These are phyloP conservation scores for Caenorhabditis sp. DNA, from an alignment of 2,888 invertebrate genomes.

Conservation along the genomic window DNA sequence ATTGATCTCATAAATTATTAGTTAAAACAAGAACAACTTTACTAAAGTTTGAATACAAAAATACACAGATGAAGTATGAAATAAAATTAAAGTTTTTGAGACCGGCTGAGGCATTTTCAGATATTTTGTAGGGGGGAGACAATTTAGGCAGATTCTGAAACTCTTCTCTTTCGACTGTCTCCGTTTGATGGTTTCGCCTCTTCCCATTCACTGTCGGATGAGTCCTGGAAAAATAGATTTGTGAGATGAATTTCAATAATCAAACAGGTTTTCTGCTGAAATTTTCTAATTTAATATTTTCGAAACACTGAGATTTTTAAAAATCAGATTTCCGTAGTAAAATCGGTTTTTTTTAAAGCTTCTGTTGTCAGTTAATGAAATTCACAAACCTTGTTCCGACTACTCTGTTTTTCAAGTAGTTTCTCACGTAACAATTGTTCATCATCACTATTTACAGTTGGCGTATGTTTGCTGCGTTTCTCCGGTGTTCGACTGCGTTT, in stretches of 20 bases:
- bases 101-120: no score
- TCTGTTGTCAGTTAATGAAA: no score
- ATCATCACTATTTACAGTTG: conserved; percentile 36
- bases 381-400: conserved; percentile 9
- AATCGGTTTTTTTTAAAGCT: no score
- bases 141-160: not conserved
- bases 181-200: conserved; percentile 14
- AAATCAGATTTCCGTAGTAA: not conserved
- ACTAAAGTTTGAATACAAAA: no score
- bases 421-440: conserved; percentile 51
- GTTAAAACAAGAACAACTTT: no score
- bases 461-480: conserved; percentile 28
- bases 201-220: conserved; percentile 37
- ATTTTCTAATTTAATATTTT: no score
- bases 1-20: not conserved
- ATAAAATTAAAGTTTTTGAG: not conserved
- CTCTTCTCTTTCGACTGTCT: not conserved
- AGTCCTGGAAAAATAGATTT: conserved; percentile 17
- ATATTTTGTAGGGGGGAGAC: not conserved
- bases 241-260: not conserved
- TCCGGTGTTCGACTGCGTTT: conserved; percentile 14
- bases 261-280: no score
- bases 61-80: no score
- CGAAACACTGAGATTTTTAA: not conserved
- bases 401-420: conserved; percentile 49